These are phyloP conservation scores for Stenopsyche tienmushanensis DNA, from an alignment of 1,140 invertebrate species.

Conservation along the genomic window DNA sequence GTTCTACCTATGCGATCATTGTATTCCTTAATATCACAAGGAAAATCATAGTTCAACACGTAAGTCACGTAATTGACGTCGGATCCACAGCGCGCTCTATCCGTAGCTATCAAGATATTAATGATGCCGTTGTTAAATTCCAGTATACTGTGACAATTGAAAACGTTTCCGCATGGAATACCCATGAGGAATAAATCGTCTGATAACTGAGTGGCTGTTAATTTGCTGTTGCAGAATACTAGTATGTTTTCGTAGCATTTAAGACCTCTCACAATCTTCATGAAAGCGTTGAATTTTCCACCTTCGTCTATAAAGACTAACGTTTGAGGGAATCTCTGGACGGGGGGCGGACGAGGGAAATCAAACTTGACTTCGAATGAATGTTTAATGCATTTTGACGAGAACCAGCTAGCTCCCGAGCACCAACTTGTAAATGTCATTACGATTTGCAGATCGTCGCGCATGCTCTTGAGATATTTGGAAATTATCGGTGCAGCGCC, in stretches of 20 bases:
- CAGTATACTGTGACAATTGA: slow-evolving; percentile 84
- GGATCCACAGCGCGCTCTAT: slow-evolving; percentile 88
- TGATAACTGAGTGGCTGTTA: slow-evolving; percentile 76
- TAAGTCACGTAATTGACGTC: slow-evolving; percentile 91
- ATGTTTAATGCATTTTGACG: slow-evolving; percentile 81
- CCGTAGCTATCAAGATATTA: slow-evolving; percentile 88
- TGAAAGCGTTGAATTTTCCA: slow-evolving; percentile 46
- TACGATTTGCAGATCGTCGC: slow-evolving; percentile 78
- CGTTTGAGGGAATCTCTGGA: slow-evolving; percentile 77
- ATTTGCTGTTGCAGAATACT: slow-evolving; percentile 85
- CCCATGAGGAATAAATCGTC: slow-evolving; percentile 72
- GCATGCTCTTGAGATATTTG: slow-evolving; percentile 74
- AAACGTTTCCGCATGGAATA: slow-evolving; percentile 74
- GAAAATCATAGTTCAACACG: slow-evolving; percentile 85
- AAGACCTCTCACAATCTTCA: slow-evolving; percentile 67
- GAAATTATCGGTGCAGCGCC: slow-evolving; percentile 87
- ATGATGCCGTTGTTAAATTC: slow-evolving; percentile 77
- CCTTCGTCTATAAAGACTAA: slow-evolving; percentile 73
- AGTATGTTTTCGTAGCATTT: slow-evolving; percentile 75
- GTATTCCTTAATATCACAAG: slow-evolving; percentile 88
- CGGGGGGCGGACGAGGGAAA: slow-evolving; percentile 79
- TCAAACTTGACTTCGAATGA: slow-evolving; percentile 89
- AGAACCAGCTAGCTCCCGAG: slow-evolving; percentile 74
- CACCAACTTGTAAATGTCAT: slow-evolving; percentile 93
- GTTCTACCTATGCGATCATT: slow-evolving; percentile 86